Evolutionary conservation across 2,888 invertebrate species (phyloP), one percentile per base, ranked within the genome.

Genomic region (Caenorhabditis sp.): DNA sequence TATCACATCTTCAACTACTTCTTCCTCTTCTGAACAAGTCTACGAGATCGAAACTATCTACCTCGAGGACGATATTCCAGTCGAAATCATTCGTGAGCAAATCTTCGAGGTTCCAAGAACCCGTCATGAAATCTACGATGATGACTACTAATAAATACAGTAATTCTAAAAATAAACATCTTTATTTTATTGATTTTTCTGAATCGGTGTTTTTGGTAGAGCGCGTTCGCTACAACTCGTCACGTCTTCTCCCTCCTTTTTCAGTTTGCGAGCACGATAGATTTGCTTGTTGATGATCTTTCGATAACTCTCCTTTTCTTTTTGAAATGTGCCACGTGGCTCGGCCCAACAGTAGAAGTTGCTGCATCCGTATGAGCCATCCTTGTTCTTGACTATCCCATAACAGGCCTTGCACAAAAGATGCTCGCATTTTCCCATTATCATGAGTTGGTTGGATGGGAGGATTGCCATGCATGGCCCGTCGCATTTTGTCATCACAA

Each of bases 351-450:
- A 72, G n/a, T 65, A 53, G 36, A 67, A 72, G 53, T 72, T 72
- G 26, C 67, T 64, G 54, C 72, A 72, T 12, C 72, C 72, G 43
- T 67, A 72, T 1, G 72, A 72, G 4, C 72, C 74, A 57, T 74
- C 67, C 3, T 62, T 17, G 50, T 74, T 74, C 36, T 67, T 74
- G 36, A 74, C 69, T 14, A 74, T 26, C 23, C 74, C 74, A n/a
- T 61, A 74, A 31, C 74, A 74, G 2, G 74, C 74, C 58, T 74
- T 69, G 61, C 74, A 74, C 66, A 74, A 54, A 21, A 58, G 5
- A 27, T 74, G 74, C n/a, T 70, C 74, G 43, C 74, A 74, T 43
- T 68, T 64, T 52, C 74, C 74, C 63, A 74, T 62, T 20, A 31
- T 3, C 26, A 65, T 68, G 62, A 73, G 5, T 17, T 68, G 57